A percentile compares a stretch with the other conserved stretches of the same genome.
phyloP scores from a whole-genome alignment of 2,888 invertebrate genomes.

The Therioaphis trifolii region DNA sequence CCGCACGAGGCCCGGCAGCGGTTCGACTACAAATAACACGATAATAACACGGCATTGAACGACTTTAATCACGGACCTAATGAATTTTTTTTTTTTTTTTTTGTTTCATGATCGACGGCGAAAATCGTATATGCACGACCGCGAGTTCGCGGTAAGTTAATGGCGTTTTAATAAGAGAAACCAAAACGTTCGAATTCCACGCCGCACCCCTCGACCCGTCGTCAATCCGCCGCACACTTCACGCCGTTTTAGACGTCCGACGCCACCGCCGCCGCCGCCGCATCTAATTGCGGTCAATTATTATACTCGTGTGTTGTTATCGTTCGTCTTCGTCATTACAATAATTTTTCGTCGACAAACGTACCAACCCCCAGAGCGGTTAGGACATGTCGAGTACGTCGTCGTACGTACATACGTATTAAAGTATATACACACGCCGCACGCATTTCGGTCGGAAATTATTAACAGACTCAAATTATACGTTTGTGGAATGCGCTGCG shows the following conservation, averaged over 20 bases:
- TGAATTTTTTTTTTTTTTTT: too few relatives aligned
- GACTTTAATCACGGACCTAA: too few relatives aligned
- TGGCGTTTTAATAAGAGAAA: slow-evolving; percentile 24
- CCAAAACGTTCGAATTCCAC: slow-evolving; percentile 8
- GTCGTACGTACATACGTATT: background rate
- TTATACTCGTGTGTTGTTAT: background rate
- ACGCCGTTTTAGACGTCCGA: too few relatives aligned
- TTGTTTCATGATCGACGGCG: background rate
- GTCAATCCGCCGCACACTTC: background rate
- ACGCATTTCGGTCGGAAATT: background rate
- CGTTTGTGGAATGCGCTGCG: too few relatives aligned
- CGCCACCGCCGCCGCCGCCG: slow-evolving; percentile 1
- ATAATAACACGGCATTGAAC: too few relatives aligned
- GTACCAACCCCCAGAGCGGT: background rate
- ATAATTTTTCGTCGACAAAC: too few relatives aligned
- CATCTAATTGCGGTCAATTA: slow-evolving; percentile 35
- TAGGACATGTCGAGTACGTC: background rate
- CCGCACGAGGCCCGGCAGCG: too few relatives aligned
- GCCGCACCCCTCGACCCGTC: background rate
- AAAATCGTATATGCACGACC: background rate
- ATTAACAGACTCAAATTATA: background rate
- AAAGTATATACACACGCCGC: too few relatives aligned
- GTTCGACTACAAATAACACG: too few relatives aligned
- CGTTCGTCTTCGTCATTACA: too few relatives aligned
- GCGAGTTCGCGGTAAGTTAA: background rate